phyloP scores from a whole-genome alignment of 2,113 vertebrate species.

The Pteronura brasiliensis region DNA sequence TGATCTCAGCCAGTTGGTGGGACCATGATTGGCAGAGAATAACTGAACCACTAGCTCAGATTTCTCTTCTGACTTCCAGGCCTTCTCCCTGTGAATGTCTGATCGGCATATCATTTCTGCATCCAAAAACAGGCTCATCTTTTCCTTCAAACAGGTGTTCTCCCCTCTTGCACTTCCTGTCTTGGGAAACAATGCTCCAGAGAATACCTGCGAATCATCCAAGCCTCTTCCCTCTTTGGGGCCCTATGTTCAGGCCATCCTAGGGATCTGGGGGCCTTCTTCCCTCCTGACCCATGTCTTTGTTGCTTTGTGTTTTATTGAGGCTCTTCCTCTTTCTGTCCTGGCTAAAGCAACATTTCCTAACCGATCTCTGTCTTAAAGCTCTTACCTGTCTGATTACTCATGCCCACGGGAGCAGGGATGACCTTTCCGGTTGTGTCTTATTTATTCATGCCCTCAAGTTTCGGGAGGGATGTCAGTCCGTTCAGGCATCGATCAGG shows the following conservation, averaged over 20 bases:
- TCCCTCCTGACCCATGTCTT: no score
- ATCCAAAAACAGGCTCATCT: not conserved
- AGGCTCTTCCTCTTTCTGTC: not conserved
- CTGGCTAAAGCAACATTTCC: not conserved
- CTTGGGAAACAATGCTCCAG: not conserved
- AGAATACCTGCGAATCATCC: not conserved
- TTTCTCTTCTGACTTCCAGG: not conserved
- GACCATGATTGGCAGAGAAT: not conserved
- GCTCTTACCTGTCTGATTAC: not conserved
- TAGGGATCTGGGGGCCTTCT: not conserved
- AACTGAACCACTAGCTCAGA: not conserved
- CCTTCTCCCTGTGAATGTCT: not conserved
- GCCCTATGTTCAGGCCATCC: accelerated
- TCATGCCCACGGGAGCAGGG: not conserved
- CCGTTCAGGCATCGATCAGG: accelerated
- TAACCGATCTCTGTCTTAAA: not conserved
- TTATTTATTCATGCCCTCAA: not conserved
- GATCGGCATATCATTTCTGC: not conserved
- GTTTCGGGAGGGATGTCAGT: not conserved
- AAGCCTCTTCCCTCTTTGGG: not conserved
- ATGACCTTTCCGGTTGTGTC: not conserved
- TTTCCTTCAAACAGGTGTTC: not conserved
- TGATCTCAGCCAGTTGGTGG: not conserved
- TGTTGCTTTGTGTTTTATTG: not conserved
- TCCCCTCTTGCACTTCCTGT: not conserved